Base-by-base conservation (phyloP, 2,888 invertebrate species). In the Trichopria drosophilae region DNA sequence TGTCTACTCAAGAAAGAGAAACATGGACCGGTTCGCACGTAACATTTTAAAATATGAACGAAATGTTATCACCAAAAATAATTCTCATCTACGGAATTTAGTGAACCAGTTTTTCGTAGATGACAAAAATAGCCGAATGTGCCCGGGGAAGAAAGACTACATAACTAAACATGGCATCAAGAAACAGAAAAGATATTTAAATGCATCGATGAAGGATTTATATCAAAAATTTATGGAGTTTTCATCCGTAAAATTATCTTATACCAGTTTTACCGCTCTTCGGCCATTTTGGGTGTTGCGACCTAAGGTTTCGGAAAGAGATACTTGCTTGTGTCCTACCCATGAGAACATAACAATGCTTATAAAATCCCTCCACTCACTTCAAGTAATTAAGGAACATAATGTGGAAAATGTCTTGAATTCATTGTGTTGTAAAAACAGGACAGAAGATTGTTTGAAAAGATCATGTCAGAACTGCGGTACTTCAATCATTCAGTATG, bases 81-180 rank as follows among this genome's bases (percentile, higher is more conserved):
- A n/a, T n/a, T n/a, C n/a, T n/a, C n/a, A n/a, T n/a, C n/a, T n/a
- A n/a, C n/a, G n/a, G n/a, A n/a, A n/a, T n/a, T n/a, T n/a, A n/a
- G n/a, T n/a, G n/a, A n/a, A n/a, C n/a, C n/a, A n/a, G n/a, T n/a
- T n/a, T n/a, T n/a, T n/a, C n/a, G n/a, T n/a, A n/a, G n/a, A n/a
- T 43, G 34, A 42, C 24, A 39, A 48, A 39, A 53, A 53, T 45
- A 45, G 45, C 32, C 18, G 39, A 15, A 43, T 51, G 18, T 28
- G 28, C 44, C 55, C 55, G 7, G 51, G 40, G n/a, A n/a, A 51
- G 47, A 51, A 46, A 47, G 42, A 10, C 40, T 47, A n/a, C 39
- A 46, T 29, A 12, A 51, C 46, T 19, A 22, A 47, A 31, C 46
- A 51, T 37, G 54, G 51, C 28, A 9, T 47, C 42, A 13, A 41